These are phyloP conservation scores for Neoitamus cyanurus DNA, from an alignment of 2,888 invertebrate species.

Conservation along the genomic window DNA sequence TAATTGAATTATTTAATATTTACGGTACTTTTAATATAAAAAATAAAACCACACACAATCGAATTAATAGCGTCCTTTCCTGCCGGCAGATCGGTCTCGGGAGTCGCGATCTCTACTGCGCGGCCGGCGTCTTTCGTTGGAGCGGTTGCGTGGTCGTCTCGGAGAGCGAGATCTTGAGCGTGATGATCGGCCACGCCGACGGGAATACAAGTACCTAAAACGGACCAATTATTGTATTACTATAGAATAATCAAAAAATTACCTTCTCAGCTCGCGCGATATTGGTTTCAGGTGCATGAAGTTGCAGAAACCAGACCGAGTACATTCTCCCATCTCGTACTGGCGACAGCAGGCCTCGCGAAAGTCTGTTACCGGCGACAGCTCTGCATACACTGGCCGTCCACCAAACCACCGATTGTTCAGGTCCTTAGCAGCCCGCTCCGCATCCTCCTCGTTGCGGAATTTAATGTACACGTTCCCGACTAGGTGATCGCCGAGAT, in stretches of 20 bases:
- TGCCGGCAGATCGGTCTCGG: constrained; percentile 56
- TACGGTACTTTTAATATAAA: constrained; percentile 12
- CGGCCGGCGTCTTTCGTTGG: constrained; percentile 65
- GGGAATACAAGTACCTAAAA: constrained; percentile 76
- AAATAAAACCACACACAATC: not conserved
- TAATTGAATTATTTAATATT: not conserved
- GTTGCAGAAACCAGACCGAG: constrained; percentile 98
- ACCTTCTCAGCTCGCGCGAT: constrained; percentile 91
- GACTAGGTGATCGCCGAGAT: constrained; percentile 97
- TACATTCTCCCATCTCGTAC: constrained; percentile 99
- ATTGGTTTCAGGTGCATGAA: constrained; percentile 99
- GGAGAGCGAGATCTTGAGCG: constrained; percentile 64
- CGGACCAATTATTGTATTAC: not conserved
- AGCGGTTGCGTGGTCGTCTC: constrained; percentile 60
- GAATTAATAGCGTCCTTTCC: constrained; percentile 58
- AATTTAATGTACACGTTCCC: constrained; percentile 99
- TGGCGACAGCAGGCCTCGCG: constrained; percentile 99
- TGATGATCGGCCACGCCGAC: constrained; percentile 71
- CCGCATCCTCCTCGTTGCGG: constrained; percentile 97
- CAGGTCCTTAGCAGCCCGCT: constrained; percentile 94
- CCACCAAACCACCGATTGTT: constrained; percentile 99
- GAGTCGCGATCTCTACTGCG: constrained; percentile 62
- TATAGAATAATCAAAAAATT: constrained; percentile 54
- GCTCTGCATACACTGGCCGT: constrained; percentile 96
- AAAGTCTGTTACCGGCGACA: constrained; percentile 99